Evolutionary conservation across 2,888 invertebrate genomes (phyloP), one percentile per base, ranked within the genome.

Genomic region (Agrochola lota): DNA sequence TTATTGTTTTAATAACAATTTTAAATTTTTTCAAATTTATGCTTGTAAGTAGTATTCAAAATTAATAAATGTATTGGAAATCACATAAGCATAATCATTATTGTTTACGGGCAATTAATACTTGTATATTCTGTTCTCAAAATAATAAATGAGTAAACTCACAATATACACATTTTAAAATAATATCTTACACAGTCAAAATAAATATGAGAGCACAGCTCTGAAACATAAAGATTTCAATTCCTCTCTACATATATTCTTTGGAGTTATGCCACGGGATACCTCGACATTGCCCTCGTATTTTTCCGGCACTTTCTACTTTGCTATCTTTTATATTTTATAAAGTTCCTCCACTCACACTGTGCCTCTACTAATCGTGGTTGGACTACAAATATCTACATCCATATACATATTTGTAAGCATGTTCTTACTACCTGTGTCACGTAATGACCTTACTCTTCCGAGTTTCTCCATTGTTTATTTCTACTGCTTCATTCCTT

Each of bases 391-490:
- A 72, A 70, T 70, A 70, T 60, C 35, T 60, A 30, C 57, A 67
- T 80, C 15, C 17, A 64, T 60, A 83, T 43, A 60, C n/a, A 49
- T 70, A 78, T 64, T 68, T 72, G 70, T 46, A 35, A 57, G 15
- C 26, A 59, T 63, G 57, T 17, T 68, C 26, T 59, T 76, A 81
- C 52, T 77, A 82, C 82, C 63, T 77, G 69, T 68, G 71, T 77
- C 84, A 81, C 77, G 79, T 81, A 77, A 88, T 80, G 62, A 66
- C 59, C 60, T 40, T 57, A 71, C 66, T 89, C 76, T 80, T 80
- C 63, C 46, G 77, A 89, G 80, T 89, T 80, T 66, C 85, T 68
- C 62, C 66, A 67, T 84, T 80, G 86, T 88, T 87, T 88, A 84
- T 86, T 80, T 71, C 83, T 72, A 80, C 74, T 75, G 74, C 77